Evolutionary conservation across 2,113 vertebrate species (phyloP), one percentile per base, ranked within the genome.

Genomic region (Pseudorhombus dupliciocellatus): DNA sequence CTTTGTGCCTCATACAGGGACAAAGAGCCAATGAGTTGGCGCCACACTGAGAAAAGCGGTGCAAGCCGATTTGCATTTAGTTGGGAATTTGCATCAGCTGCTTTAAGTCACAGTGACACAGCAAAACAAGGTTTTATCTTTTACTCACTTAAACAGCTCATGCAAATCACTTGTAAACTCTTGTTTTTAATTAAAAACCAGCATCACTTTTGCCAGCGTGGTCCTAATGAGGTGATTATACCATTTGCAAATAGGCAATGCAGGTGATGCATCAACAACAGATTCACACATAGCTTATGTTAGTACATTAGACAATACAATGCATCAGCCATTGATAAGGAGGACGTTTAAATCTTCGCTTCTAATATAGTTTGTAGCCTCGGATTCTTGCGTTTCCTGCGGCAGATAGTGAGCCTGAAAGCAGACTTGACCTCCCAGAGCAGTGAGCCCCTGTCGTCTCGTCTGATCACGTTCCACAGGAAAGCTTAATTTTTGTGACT

Each of bases 221-320:
- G 62, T 71, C 73, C 87, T 72, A 75, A 83, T 88, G 88, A 85
- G 77, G 69, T 84, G 85, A 75, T 89, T 81, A 76, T 82, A 77
- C 83, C 53, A 58, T 83, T 77, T 74, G 69, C 75, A 87, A 73
- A 84, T 80, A 75, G 68, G 78, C 60, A 83, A 70, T 79, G 79
- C 71, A 88, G 70, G 84, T 84, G 84, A 88, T 86, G 80, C 82
- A 88, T 84, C 65, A 77, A 80, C 82, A 88, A 89, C 82, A 84
- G 62, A 77, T 79, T 81, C 84, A 88, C 75, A 90, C 83, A 88
- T 77, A 84, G 86, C 67, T 84, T 75, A 80, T 91, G 88, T 92
- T 89, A 90, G 80, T 92, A 88, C 75, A 85, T 86, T 84, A 75
- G 84, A 88, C 86, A 80, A 80, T 75, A 76, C 76, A 80, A 84